Evolutionary conservation across 2,113 vertebrate species (phyloP), one percentile per base, ranked within the genome.

Genomic region (Xiphorhynchus elegans): DNA sequence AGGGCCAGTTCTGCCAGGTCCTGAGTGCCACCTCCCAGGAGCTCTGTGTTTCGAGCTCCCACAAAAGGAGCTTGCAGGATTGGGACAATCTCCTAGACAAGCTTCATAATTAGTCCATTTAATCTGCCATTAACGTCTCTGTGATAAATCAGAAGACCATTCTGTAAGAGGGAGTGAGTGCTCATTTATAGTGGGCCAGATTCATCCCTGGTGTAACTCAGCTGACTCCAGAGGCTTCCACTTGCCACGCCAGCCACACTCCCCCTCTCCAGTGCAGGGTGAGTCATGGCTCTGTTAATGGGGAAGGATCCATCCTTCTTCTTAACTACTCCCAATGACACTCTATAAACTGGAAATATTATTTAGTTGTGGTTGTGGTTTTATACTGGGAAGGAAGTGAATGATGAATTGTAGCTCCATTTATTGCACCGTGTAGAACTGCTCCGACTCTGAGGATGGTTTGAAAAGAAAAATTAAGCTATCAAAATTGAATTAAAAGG

Each of bases 401-500:
- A 63, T 84, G 85, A 90, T 88, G 64, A 70, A 88, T 72, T 87
- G 66, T 49, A 78, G 69, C 69, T 89, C 78, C 80, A 37, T 92
- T 95, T 96, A 90, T 90, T 93, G 56, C 92, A 47, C 53, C 6
- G 2, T 70, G 37, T 79, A 78, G 82, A 95, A 66, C 73, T 67
- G 44, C 66, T 89, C 25, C 6, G 69, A 79, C 64, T 84, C 69
- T 44, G 40, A 95, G 80, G 82, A 77, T 69, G 89, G 85, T 97
- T 90, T 59, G 62, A 79, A 77, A 93, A 86, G 82, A 93, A 92
- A 95, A 94, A 95, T 90, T 69, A 84, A 91, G 78, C 88, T 73
- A 94, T 97, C 77, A 87, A 84, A 85, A 89, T 84, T 29, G 29
- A 97, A 96, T 96, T 94, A 97, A 93, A 95, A 94, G 85, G 66